Base-by-base conservation (phyloP, 2,113 vertebrate species). In the Pygoscelis antarcticus region DNA sequence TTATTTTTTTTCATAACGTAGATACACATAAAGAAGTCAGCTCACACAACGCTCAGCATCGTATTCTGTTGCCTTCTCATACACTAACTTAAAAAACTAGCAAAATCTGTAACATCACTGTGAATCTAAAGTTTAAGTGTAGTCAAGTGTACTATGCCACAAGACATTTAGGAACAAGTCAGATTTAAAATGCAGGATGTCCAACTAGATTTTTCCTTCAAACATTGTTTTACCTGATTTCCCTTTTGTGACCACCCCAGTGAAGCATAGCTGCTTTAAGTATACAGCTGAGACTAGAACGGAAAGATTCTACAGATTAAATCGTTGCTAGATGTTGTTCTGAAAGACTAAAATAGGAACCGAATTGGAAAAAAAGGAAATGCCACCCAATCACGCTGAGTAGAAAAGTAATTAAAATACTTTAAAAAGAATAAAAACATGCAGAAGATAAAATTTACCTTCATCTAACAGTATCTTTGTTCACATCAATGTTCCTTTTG, bases 401-500 rank as follows among this genome's bases (percentile, higher is more conserved):
- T 89, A 94, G 74, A 94, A 94, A 98, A 96, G 92, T 94, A 97
- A 98, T 97, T 98, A 95, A 96, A 98, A 97, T 71, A 89, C 47
- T 93, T 93, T 68, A 27, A 84, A 87, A 92, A 79, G 64, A 96
- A 96, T 83, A 91, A 94, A 96, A 97, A 84, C 38, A 94, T 54
- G 47, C 80, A 83, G 81, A 96, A 93, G 70, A 95, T 88, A 86
- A 97, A 94, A 75, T 97, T 96, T 96, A 94, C 65, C 76, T 97
- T 97, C 95, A 96, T 94, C 91, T 95, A 89, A 55, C 38, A 81
- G 81, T 94, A 95, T 95, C 92, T 97, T 97, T 96, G 86, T 96
- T 97, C 92, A 91, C 36, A 95, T 98, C 90, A 92, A 22, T 96
- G 89, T 98, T 98, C 85, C 89, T 95, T 98, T 97, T 98, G 93